A percentile compares a stretch with the other conserved stretches of the same genome.
Evolutionary conservation across 2,888 invertebrate genomes (phyloP).

Genomic region (Morinoia aosen): DNA sequence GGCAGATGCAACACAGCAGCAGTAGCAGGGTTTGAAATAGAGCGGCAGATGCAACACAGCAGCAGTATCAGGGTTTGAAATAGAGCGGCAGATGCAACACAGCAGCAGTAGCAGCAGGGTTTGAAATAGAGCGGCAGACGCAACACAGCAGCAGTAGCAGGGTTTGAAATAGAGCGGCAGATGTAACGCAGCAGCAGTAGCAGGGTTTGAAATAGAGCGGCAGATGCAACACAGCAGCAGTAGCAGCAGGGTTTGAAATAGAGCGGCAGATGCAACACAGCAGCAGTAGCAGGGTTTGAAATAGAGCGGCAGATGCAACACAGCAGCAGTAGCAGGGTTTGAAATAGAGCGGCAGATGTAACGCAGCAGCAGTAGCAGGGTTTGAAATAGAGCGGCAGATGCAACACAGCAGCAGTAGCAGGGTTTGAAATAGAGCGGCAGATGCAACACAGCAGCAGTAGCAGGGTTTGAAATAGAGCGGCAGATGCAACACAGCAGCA

Average conservation of each 20-base stretch:
- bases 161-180: not conserved
- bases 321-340: no score
- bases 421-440: not conserved
- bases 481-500: not conserved
- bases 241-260: no score
- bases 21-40: no score
- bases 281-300: no score
- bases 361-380: no score
- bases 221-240: not conserved
- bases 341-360: not conserved
- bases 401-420: no score
- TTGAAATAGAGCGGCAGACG: not conserved
- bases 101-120: no score
- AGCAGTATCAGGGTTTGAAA: no score
- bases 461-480: no score
- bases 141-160: no score
- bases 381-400: not conserved
- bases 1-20: not conserved
- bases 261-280: not conserved
- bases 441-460: not conserved
- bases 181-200: not conserved
- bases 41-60: not conserved
- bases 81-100: not conserved
- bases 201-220: no score
- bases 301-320: not conserved